Base-by-base conservation (phyloP, 2,888 invertebrate species). In the Eueremaeus valkanovi region DNA sequence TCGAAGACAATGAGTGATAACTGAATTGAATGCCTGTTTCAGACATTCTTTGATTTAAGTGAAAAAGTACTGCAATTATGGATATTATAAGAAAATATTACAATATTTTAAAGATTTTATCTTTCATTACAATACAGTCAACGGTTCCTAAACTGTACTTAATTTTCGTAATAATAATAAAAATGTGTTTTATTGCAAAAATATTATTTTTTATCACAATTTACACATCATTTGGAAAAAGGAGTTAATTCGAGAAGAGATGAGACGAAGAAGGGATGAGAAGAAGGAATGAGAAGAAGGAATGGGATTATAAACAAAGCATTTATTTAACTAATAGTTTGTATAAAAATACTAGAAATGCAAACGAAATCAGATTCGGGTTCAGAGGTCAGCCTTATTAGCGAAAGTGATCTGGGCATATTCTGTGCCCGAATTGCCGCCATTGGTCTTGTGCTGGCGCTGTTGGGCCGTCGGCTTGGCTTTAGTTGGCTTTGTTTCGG, bases 331-430 rank as follows among this genome's bases (percentile, higher is more conserved):
- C 63, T 63, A 63, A 63, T 55, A 27, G 9, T 55, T 55, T 13
- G 33, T 29, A 63, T n/a, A n/a, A n/a, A n/a, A n/a, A n/a, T n/a
- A 63, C 63, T 33, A 29, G n/a, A n/a, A 63, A 51, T 51, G 51
- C 21, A 51, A 51, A 51, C 5, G 8, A 51, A 51, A 18, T 51
- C n/a, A n/a, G 18, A 18, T 36, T 11, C 29, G 36, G 3, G 63
- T 3, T 75, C 27, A 75, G 29, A 75, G 73, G 51, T 75, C 75
- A 16, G 75, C 75, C 61, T 75, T 75, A 58, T 72, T 75, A 21
- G 75, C 51, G 61, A 75, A 75, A 11, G 61, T 31, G 40, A 75
- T 36, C 42, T 72, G 42, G 5, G 75, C 75, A 58, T 75, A 75
- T 61, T 75, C 75, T 33, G 75, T 72, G 29, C 33, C 33, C n/a